Evolutionary conservation across 2,888 invertebrate genomes (phyloP), one percentile per base, ranked within the genome.

Genomic region (Cerastis leucographa): DNA sequence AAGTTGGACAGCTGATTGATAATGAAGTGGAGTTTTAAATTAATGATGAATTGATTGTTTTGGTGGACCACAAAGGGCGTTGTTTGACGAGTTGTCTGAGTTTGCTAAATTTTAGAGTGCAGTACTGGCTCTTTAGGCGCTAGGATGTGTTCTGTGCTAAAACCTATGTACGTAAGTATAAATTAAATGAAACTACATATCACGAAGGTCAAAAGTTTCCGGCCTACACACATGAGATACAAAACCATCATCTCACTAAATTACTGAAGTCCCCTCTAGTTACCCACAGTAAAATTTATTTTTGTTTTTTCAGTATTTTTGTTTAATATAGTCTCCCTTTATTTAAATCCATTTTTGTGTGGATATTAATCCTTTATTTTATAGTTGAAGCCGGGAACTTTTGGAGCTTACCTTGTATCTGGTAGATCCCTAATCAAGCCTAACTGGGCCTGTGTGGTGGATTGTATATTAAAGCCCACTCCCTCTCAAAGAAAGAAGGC

Each of bases 1-100:
- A 79, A 81, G 71, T 87, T 82, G 82, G 85, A 81, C 87, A 71
- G 75, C 71, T 88, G 85, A 84, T 82, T 78, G 77, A 83, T 89
- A 77, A 79, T 83, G 66, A 71, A 87, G 67, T 69, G 76, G n/a
- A n/a, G 71, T 61, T 74, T 78, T 74, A 82, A 83, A 86, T 87
- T 74, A 66, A 61, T 81, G 83, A 87, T 75, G 54, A 78, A 78
- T 79, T 62, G 73, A 73, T 79, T 69, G 71, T 78, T 83, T 77
- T 78, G 74, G 78, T 56, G 12, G 12, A 5, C n/a, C 5, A 12
- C 12, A n/a, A 49, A 19, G 6, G 1, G 22, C 9, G 0, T 46
- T 44, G 14, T 51, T 56, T 49, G 3, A 25, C 12, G 69, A 66
- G 25, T 46, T n/a, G n/a, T 78, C 1, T 0, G n/a, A 59, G 29